Conservation (phyloP, 2,888 invertebrate genomes). For the Acleris sparsana region DNA sequence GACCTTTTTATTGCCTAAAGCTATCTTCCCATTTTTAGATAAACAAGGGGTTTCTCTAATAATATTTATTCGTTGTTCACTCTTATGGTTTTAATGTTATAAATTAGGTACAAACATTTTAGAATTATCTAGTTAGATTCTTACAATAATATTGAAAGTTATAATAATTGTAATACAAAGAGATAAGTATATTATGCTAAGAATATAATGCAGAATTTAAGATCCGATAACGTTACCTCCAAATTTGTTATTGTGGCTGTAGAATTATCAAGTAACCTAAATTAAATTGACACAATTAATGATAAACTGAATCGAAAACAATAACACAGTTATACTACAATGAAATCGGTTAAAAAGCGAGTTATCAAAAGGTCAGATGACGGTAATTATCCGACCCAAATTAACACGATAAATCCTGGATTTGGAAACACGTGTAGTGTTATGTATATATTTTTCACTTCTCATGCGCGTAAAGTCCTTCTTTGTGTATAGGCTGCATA, state of each 20-base stretch:
- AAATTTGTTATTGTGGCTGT: conserved; percentile 49
- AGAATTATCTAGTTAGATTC: not conserved
- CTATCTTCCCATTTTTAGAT: conserved; percentile 12
- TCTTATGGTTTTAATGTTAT: not conserved
- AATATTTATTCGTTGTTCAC: conserved; percentile 13
- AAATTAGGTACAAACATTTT: too few species aligned
- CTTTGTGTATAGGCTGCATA: too few species aligned
- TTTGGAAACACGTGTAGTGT: not conserved
- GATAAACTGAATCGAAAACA: conserved; percentile 71
- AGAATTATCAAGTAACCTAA: conserved; percentile 67
- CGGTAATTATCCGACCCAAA: conserved; percentile 58
- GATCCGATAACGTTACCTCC: conserved; percentile 35
- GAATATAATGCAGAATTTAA: not conserved
- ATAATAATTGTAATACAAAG: too few species aligned
- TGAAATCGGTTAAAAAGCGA: conserved; percentile 47
- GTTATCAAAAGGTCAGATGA: conserved; percentile 69
- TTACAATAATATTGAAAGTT: not conserved
- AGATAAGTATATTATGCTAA: too few species aligned
- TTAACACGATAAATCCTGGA: conserved; percentile 38
- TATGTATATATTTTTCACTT: too few species aligned
- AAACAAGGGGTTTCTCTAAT: conserved; percentile 25
- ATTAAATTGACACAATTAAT: conserved; percentile 58
- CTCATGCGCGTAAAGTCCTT: too few species aligned
- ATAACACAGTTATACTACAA: conserved; percentile 65
- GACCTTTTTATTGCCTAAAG: not conserved